Conservation (phyloP, 2,888 invertebrate species). For the Herminia tarsipennalis region DNA sequence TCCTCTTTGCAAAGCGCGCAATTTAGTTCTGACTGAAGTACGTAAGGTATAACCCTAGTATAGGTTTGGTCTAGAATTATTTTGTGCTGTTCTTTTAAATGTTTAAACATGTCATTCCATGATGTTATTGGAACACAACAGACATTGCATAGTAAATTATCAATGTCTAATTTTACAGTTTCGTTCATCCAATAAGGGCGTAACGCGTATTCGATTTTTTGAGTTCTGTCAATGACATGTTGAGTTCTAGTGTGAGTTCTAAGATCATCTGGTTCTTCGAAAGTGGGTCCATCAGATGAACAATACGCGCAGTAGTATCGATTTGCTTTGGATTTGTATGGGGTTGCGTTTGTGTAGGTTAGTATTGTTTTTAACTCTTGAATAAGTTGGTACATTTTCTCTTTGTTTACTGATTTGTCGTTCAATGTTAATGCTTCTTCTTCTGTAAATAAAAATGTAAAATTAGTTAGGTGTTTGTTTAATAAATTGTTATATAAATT, state of each 20-base stretch:
- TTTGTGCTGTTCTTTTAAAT: conserved; percentile 53
- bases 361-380: conserved; percentile 60
- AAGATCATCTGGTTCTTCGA: conserved; percentile 54
- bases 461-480: too few relatives aligned
- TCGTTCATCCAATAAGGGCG: conserved; percentile 63
- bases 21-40: conserved; percentile 33
- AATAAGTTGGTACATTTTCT: conserved; percentile 41
- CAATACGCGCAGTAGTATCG: conserved; percentile 65
- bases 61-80: conserved; percentile 53
- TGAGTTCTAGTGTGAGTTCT: conserved; percentile 50
- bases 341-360: conserved; percentile 62
- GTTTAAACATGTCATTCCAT: conserved; percentile 65
- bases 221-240: conserved; percentile 46
- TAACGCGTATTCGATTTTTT: conserved; percentile 54
- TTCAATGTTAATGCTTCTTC: neutral
- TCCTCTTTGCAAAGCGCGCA: conserved; percentile 60
- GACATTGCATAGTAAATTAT: conserved; percentile 52
- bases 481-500: too few relatives aligned
- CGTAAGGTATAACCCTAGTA: conserved; percentile 59
- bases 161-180: conserved; percentile 62
- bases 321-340: conserved; percentile 55
- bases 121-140: conserved; percentile 44
- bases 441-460: conserved; percentile 37
- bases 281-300: conserved; percentile 38
- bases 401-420: conserved; percentile 12